Evolutionary conservation across 2,797 vertebrate species (phyloP).

Genomic region (Sebastes iracundus): DNA sequence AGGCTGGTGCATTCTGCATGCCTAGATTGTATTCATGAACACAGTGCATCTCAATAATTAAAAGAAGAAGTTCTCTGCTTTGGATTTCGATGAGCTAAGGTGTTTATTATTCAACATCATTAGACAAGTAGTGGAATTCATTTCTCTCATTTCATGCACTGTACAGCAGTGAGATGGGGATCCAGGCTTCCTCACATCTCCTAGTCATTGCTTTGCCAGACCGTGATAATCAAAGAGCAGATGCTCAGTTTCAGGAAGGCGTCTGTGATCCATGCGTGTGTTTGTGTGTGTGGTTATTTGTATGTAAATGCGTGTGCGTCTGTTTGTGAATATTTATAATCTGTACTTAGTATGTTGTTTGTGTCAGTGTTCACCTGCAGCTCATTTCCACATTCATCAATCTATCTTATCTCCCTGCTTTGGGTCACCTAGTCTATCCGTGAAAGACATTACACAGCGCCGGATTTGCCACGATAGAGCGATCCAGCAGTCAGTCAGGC

Average conservation of each 20-base stretch:
- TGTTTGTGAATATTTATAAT: conserved; percentile 4
- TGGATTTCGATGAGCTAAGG: conserved; percentile 46
- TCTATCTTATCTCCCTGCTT: conserved; percentile 26
- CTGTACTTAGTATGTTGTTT: not conserved
- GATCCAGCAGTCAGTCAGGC: conserved; percentile 25
- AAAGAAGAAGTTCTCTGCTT: conserved; percentile 44
- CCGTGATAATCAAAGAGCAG: conserved; percentile 69
- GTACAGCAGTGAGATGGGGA: conserved; percentile 38
- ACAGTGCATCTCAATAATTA: conserved; percentile 67
- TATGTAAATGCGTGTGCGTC: conserved; percentile 6
- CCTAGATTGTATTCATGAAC: conserved; percentile 37
- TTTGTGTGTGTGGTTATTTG: conserved; percentile 22
- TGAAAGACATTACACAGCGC: conserved; percentile 21
- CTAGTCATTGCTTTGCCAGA: conserved; percentile 47
- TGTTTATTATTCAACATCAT: conserved; percentile 68
- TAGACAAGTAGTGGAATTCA: conserved; percentile 36
- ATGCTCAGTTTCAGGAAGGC: conserved; percentile 46
- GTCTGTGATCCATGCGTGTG: conserved; percentile 29
- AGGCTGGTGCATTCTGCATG: conserved; percentile 13
- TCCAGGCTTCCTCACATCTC: conserved; percentile 44
- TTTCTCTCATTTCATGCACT: conserved; percentile 21
- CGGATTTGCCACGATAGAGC: conserved; percentile 22
- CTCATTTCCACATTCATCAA: conserved; percentile 25
- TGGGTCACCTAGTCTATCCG: conserved; percentile 15
- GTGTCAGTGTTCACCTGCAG: conserved; percentile 13